Base-by-base conservation (phyloP, 2,113 vertebrate genomes). In the Cairina moschata region DNA sequence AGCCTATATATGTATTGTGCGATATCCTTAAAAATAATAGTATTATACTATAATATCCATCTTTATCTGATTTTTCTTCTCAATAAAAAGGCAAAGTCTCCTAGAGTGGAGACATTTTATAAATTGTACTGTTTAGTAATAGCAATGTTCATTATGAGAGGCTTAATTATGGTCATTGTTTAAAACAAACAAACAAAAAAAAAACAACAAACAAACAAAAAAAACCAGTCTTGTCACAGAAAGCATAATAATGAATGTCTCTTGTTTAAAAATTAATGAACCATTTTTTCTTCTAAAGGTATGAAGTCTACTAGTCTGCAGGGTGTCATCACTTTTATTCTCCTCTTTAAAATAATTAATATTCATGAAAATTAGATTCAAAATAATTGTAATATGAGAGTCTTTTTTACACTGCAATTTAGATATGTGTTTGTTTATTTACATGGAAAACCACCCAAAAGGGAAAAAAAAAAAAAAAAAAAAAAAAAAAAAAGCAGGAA, bases 151-250 rank as follows among this genome's bases (percentile, higher is more conserved):
- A 97, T 98, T 98, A 98, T 88, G 76, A 97, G 96, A 78, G 77
- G 55, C 80, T 94, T 98, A 98, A 98, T 98, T 98, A 97, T 94
- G 95, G 95, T 96, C 93, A 97, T 98, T 55, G 97, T 96, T 98
- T 98, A 97, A 69, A 65, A 88, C 90, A 86, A 96, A 97, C 89
- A 42, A 67, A 87, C 96, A 96, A 67, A 88, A 96, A 96, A 96
- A 96, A 91, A 85, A 38, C 38, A 40, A 40, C 40, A 13, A 40
- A 40, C 40, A 40, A 40, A 40, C 40, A 40, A 40, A 40, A 96
- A 96, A 97, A 91, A 85, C 93, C 93, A 95, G 81, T 93, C 83
- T 96, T 96, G 65, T 96, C 96, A 97, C 81, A 97, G 78, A 97
- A 98, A 97, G 91, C 92, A 96, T 91, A 98, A 96, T 97, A 98